phyloP scores from a whole-genome alignment of 2,888 invertebrate species.

The Acleris cristana region DNA sequence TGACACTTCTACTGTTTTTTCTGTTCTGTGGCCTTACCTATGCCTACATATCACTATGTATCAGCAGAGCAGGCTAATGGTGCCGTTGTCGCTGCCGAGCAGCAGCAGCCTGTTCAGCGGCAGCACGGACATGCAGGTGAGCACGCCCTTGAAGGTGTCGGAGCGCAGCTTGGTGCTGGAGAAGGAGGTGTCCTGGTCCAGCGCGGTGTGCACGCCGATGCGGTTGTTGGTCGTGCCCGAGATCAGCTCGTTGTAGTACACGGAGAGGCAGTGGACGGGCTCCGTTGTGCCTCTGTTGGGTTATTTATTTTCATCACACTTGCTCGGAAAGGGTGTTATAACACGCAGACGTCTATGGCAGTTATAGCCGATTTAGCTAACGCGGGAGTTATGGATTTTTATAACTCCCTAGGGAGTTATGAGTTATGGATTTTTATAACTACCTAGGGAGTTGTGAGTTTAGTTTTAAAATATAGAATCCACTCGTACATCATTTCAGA shows the following conservation, averaged over 20 bases:
- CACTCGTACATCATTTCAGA: no score
- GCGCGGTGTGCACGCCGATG: conserved; percentile 92
- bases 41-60: conserved; percentile 24
- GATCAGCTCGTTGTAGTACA: conserved; percentile 91
- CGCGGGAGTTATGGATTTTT: no score
- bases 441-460: no score
- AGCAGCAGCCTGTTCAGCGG: conserved; percentile 95
- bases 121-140: conserved; percentile 95
- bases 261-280: conserved; percentile 94
- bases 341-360: no score
- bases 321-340: no score
- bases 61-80: conserved; percentile 91
- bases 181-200: conserved; percentile 89
- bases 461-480: no score
- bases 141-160: conserved; percentile 95
- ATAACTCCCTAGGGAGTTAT: no score
- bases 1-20: no score
- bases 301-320: no score
- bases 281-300: conserved; percentile 92
- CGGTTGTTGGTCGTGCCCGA: conserved; percentile 97
- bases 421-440: no score
- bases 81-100: conserved; percentile 96
- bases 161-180: conserved; percentile 93
- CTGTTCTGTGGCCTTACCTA: no score
- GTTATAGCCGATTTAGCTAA: no score